Conservation (phyloP, 2,888 invertebrate species). For the Orchestes rusci region DNA sequence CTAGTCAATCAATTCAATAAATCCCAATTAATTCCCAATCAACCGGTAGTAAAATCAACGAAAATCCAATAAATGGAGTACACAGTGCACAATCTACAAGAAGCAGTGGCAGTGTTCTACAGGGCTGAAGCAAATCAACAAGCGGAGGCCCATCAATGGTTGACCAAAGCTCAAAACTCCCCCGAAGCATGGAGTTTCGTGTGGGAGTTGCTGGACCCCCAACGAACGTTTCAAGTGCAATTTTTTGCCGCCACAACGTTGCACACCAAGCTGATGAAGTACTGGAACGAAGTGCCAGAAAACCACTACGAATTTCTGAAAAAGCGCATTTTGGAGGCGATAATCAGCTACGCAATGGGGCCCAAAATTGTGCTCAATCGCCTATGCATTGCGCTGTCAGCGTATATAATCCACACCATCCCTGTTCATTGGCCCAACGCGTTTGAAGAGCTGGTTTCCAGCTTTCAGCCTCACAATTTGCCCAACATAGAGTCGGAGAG, state of each 20-base stretch:
- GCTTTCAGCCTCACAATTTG: constrained; percentile 47
- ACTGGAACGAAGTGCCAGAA: constrained; percentile 79
- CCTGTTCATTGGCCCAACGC: constrained; percentile 56
- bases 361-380: constrained; percentile 81
- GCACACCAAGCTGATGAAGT: constrained; percentile 79
- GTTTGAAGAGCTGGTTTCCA: constrained; percentile 63
- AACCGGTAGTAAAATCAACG: too few relatives aligned
- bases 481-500: constrained; percentile 54
- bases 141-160: constrained; percentile 76
- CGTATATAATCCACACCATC: constrained; percentile 67
- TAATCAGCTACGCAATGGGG: constrained; percentile 69
- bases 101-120: constrained; percentile 63
- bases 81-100: constrained; percentile 58
- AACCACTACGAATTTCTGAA: constrained; percentile 71
- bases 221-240: constrained; percentile 75
- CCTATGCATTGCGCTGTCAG: constrained; percentile 83
- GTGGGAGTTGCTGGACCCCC: constrained; percentile 78
- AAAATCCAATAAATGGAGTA: too few relatives aligned
- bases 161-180: constrained; percentile 77
- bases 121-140: constrained; percentile 56
- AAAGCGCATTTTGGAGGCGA: constrained; percentile 68
- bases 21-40: too few relatives aligned
- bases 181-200: constrained; percentile 89
- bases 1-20: too few relatives aligned
- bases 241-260: constrained; percentile 90